These are phyloP conservation scores for Pangasianodon hypophthalmus DNA, from an alignment of 2,113 vertebrate genomes.

Conservation along the genomic window DNA sequence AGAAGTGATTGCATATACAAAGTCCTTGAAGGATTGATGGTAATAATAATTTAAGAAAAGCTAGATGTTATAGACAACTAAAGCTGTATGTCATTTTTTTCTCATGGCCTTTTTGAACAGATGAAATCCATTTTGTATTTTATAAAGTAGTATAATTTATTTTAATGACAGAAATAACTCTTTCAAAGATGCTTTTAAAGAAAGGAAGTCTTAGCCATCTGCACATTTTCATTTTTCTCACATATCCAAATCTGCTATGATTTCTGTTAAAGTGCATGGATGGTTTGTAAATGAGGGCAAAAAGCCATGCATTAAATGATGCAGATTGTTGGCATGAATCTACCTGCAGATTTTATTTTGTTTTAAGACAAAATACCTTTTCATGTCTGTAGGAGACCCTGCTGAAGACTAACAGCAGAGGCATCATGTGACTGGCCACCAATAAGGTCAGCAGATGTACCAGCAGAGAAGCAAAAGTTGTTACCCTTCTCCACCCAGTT, in stretches of 20 bases:
- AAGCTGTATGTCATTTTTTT: background rate
- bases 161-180: background rate
- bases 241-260: background rate
- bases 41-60: background rate
- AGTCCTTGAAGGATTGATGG: background rate
- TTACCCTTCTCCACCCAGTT: slow-evolving; percentile 38
- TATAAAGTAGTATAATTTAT: background rate
- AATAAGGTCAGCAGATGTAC: background rate
- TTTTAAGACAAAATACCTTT: background rate
- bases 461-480: background rate
- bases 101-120: no score
- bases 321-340: background rate
- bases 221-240: background rate
- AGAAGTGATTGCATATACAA: background rate
- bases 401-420: background rate
- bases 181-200: background rate
- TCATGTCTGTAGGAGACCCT: background rate
- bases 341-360: background rate
- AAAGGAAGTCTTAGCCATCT: background rate
- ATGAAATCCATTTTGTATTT: background rate
- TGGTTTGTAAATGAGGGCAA: background rate
- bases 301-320: background rate
- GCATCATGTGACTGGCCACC: background rate
- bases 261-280: background rate
- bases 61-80: background rate